Evolutionary conservation across 2,797 vertebrate species (phyloP).

Genomic region (Sylvia borin): DNA sequence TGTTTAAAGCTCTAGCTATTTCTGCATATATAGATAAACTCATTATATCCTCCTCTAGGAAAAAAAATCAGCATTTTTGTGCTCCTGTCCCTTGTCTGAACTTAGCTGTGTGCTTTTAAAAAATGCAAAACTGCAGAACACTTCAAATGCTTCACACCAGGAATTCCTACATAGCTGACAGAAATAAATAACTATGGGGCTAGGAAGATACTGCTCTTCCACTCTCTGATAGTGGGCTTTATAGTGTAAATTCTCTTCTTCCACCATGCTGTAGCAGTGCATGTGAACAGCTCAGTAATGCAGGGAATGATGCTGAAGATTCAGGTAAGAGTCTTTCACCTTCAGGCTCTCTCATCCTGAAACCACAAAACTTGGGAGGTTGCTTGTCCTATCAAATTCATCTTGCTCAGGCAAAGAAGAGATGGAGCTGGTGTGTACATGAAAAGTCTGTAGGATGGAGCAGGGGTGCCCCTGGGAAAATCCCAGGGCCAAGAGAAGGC

Average conservation of each 20-base stretch:
- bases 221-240: neutral
- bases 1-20: neutral
- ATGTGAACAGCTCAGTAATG: neutral
- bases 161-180: neutral
- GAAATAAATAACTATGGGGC: neutral
- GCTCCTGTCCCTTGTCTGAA: neutral
- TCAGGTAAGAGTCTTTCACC: neutral
- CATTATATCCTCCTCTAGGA: neutral
- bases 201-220: neutral
- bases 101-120: neutral
- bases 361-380: neutral
- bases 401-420: neutral
- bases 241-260: neutral
- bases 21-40: neutral
- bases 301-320: neutral
- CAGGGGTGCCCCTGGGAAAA: neutral
- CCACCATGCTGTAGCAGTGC: neutral
- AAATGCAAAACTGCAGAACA: neutral
- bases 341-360: neutral
- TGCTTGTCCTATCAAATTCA: neutral
- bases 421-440: neutral
- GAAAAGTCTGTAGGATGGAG: neutral
- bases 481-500: neutral
- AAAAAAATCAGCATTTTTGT: neutral
- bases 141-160: slow-evolving; percentile 1